Evolutionary conservation across 2,113 vertebrate species (phyloP), one percentile per base, ranked within the genome.

Genomic region (Ageneiosus marmoratus): DNA sequence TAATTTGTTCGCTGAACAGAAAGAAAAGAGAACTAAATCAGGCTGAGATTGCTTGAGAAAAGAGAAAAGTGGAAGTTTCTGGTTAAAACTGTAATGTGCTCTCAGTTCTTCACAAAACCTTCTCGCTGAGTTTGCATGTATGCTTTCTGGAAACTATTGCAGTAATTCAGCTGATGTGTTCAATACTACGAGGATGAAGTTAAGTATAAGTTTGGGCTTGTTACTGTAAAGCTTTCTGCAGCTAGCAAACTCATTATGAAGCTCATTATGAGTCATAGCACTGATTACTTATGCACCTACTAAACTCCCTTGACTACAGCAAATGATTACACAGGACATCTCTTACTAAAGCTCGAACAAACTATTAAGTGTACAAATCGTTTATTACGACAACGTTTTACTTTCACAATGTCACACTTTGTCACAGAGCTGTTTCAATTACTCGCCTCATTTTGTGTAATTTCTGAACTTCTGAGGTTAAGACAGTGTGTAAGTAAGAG

Each of bases 31-130:
- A 84, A 79, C 37, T 83, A 69, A 46, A 83, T 53, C 51, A 24
- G 10, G 32, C 50, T 67, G 34, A 53, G 18, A 62, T 48, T 84
- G n/a, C 5, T 32, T 84, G 20, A 18, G 27, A 60, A 79, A 79
- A 72, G 53, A 72, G 67, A 78, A 74, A 83, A 78, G 75, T 83
- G 44, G 82, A 84, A 72, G 76, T 79, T 46, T 72, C 65, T 60
- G n/a, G 53, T 56, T 72, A 48, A 60, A 77, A 63, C 16, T 34
- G 73, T 2, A 48, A 73, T 58, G 9, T 48, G 50, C 53, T 41
- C 53, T 32, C 50, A n/a, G 51, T 82, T 73, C 55, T 83, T 78
- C 53, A 79, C 56, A 37, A 60, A 83, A 37, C 51, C 37, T 3
- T n/a, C 58, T n/a, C 44, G 62, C 63, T 78, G 63, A 79, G 51